Evolutionary conservation across 2,797 vertebrate genomes (phyloP), one percentile per base, ranked within the genome.

Genomic region (Sebastes hubbsi): DNA sequence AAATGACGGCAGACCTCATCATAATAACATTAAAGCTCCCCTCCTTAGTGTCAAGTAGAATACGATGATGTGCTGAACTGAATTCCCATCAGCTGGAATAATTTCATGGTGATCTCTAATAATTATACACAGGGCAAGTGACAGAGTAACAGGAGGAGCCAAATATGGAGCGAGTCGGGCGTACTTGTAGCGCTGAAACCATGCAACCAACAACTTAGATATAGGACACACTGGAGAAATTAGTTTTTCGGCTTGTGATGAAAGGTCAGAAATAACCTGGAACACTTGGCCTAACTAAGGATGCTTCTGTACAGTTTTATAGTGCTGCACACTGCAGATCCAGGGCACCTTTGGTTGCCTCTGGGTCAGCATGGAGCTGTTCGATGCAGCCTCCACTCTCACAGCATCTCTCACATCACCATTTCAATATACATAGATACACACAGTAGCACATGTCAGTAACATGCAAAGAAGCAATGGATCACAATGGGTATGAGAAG

Each of bases 81-180:
- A 91, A 92, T 88, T 92, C 69, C 87, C 86, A 77, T 88, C 77
- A 65, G 69, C 71, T 71, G 73, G 83, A 90, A 91, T 89, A 75
- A 92, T 92, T 90, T 91, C 88, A 93, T 80, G 83, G 67, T 87
- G 81, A 93, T 93, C 88, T 86, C 79, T 72, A 78, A 88, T 22
- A 86, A 91, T 93, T 90, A 90, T 78, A 80, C 59, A 65, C 82
- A 54, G 76, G 80, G 71, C 72, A 71, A 84, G 75, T 84, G 87
- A 90, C 75, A 36, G 61, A 69, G 81, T 24, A 72, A 82, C 75
- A 63, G 80, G 46, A 68, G 75, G 56, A 74, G 76, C 18, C 69
- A 61, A 52, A 67, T 49, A 49, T 38, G 22, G 56, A 63, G n/a
- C 27, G 6, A 46, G 73, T 36, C 46, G 2, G 13, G 30, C 11